Evolutionary conservation across 2,888 invertebrate species (phyloP), one percentile per base, ranked within the genome.

Genomic region (Epicampocera succincta): DNA sequence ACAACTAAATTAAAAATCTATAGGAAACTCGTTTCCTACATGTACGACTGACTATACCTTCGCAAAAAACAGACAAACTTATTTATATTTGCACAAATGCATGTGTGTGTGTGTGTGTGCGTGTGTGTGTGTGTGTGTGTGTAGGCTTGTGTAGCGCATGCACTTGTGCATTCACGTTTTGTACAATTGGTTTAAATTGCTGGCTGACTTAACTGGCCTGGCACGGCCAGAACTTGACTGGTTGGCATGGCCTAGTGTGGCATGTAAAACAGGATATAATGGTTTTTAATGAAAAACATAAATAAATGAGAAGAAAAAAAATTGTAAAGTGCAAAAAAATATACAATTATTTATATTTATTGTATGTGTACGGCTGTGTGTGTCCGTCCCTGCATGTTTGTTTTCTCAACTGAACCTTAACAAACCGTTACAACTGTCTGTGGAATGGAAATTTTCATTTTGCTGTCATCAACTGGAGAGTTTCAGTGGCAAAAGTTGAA

Each of bases 251-350:
- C 50, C 72, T 52, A 66, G 56, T 78, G 81, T 48, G 81, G 77
- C 73, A 74, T 74, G 81, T 82, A 65, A 65, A 69, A 78, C 77
- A 82, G 77, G 74, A 77, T 71, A 71, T 78, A 73, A 74, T 78
- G 77, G 73, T 78, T 69, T 78, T 58, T 65, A 78, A 82, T 78
- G 56, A 46, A 77, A 78, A 58, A 25, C 40, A 60, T 60, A 61
- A 44, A 68, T 33, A 72, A 46, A 73, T 44, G 50, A n/a, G n/a
- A n/a, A n/a, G 29, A 56, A 52, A 42, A 63, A 19, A 29, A 17
- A 38, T 38, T 33, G 8, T 44, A 42, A n/a, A 48, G 15, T 54
- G 33, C 33, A 54, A 38, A 69, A 71, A 76, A 75, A 56, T 21
- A 29, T 12, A 61, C 66, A 60, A 66, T 58, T 68, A 69, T 69